phyloP scores from a whole-genome alignment of 2,888 invertebrate genomes.

The Mythimna ferrago region DNA sequence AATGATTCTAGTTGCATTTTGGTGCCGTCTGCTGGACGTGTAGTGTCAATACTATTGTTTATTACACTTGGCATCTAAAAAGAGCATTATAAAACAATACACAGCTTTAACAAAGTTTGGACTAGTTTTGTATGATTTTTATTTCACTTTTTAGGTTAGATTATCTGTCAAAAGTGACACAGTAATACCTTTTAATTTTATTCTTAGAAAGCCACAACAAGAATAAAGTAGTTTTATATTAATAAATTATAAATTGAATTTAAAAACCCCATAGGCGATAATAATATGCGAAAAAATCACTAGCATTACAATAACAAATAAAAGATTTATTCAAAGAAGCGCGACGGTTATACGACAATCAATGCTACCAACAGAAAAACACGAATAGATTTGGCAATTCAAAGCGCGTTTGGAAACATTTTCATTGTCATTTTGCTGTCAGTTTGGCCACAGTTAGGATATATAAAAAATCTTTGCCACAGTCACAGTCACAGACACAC shows the following conservation, averaged over 20 bases:
- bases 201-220: conserved; percentile 18
- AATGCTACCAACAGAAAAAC: conserved; percentile 34
- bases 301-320: conserved; percentile 52
- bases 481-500: too few species aligned
- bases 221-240: conserved; percentile 3
- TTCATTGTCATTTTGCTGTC: too few species aligned
- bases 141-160: conserved; percentile 70
- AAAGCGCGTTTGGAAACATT: conserved; percentile 20
- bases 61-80: conserved; percentile 86
- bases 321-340: conserved; percentile 52
- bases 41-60: conserved; percentile 76
- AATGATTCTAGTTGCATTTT: conserved; percentile 92
- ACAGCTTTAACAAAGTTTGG: conserved; percentile 57
- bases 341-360: conserved; percentile 55
- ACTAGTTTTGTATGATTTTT: conserved; percentile 58
- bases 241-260: conserved; percentile 41
- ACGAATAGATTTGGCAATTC: not conserved
- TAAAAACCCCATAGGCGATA: conserved; percentile 20
- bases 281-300: conserved; percentile 3
- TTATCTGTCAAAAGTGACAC: conserved; percentile 63
- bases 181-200: conserved; percentile 54
- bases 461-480: too few species aligned
- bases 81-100: conserved; percentile 67
- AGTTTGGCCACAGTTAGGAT: too few species aligned
- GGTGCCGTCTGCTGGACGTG: conserved; percentile 77